Conservation (phyloP, 2,888 invertebrate genomes). For the Chrysodeixis includens region DNA sequence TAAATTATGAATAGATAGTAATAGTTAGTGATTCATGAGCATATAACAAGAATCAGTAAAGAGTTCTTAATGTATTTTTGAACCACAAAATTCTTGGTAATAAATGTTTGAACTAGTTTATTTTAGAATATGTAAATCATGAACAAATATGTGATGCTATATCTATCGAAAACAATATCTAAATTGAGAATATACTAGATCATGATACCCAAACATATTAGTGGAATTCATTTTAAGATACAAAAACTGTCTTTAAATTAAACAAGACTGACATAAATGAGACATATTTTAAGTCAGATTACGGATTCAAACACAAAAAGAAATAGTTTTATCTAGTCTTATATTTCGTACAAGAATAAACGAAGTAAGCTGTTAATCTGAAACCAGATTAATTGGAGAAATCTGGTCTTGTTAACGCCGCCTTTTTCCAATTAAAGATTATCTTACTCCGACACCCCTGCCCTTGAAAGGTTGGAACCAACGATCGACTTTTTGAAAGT, state of each 20-base stretch:
- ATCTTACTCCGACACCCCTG: constrained; percentile 41
- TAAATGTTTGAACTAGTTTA: background rate
- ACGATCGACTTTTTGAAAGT: constrained; percentile 27
- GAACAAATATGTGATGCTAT: background rate
- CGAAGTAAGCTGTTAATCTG: constrained; percentile 42
- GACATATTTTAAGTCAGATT: background rate
- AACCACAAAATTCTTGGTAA: constrained; percentile 2
- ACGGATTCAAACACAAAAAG: background rate
- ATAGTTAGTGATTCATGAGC: background rate
- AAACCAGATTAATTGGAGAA: constrained; percentile 53
- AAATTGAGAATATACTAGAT: background rate
- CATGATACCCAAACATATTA: background rate
- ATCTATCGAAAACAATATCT: background rate
- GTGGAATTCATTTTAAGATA: too few species aligned
- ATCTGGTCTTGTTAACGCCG: constrained; percentile 26
- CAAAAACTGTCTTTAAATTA: too few species aligned
- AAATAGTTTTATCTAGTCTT: background rate
- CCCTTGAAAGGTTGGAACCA: constrained; percentile 20
- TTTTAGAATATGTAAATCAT: background rate
- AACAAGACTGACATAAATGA: too few species aligned
- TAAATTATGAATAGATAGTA: constrained; percentile 9
- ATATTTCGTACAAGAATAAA: constrained; percentile 18
- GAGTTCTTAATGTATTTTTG: constrained; percentile 5
- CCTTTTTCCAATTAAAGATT: constrained; percentile 55
- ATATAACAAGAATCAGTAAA: background rate